These are phyloP conservation scores for Sebastes cheni DNA, from an alignment of 2,797 vertebrate species.

Conservation along the genomic window DNA sequence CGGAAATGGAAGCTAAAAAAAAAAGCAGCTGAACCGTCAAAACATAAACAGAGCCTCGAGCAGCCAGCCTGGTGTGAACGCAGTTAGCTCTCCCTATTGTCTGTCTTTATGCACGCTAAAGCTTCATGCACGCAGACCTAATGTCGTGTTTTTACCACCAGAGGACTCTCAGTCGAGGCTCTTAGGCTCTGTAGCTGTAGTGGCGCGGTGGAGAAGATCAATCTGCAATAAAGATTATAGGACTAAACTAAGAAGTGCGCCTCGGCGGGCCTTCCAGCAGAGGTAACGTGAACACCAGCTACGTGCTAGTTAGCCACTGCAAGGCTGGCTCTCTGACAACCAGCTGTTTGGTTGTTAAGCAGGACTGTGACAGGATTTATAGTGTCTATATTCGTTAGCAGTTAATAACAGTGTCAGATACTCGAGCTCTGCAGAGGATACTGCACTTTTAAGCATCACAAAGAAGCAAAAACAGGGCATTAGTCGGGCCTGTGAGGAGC, in stretches of 20 bases:
- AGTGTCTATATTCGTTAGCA: slow-evolving; percentile 25
- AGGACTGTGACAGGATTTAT: background rate
- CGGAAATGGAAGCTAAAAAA: slow-evolving; percentile 70
- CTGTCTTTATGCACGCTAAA: background rate
- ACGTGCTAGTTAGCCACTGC: slow-evolving; percentile 59
- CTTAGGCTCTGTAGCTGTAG: slow-evolving; percentile 43
- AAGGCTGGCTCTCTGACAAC: slow-evolving; percentile 1
- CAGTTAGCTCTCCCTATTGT: slow-evolving; percentile 36
- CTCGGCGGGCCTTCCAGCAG: slow-evolving; percentile 76
- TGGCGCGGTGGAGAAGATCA: slow-evolving; percentile 45
- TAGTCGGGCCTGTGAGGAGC: slow-evolving; percentile 31
- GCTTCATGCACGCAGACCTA: slow-evolving; percentile 29
- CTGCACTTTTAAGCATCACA: background rate
- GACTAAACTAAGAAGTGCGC: slow-evolving; percentile 72
- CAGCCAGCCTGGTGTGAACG: slow-evolving; percentile 46
- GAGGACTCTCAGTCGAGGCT: slow-evolving; percentile 32
- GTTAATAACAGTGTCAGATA: background rate
- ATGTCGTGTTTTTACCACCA: slow-evolving; percentile 59
- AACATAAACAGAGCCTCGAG: slow-evolving; percentile 75
- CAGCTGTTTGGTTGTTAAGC: slow-evolving; percentile 15
- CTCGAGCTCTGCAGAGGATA: background rate
- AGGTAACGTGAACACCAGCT: slow-evolving; percentile 77
- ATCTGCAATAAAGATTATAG: slow-evolving; percentile 76
- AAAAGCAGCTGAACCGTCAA: slow-evolving; percentile 72
- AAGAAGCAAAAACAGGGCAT: background rate